Conservation (phyloP, 2,797 vertebrate species). For the Sus cebifrons region DNA sequence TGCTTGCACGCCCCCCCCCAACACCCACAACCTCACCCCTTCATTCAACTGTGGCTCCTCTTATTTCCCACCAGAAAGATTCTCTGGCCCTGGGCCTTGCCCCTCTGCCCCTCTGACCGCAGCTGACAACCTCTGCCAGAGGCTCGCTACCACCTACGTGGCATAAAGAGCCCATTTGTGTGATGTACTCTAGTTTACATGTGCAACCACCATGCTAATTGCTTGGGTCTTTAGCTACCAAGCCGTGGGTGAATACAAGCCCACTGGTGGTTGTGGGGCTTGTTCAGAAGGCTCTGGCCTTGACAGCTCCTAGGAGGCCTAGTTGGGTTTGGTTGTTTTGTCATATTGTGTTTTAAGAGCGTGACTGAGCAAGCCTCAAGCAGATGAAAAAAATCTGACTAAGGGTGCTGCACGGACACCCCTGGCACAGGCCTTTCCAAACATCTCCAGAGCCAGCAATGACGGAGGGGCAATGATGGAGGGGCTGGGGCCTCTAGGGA, state of each 20-base stretch:
- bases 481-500: not conserved
- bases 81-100: not conserved
- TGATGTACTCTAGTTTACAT: not conserved
- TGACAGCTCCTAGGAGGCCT: conserved; percentile 8
- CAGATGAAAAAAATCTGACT: conserved; percentile 50
- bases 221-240: conserved; percentile 57
- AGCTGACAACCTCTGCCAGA: not conserved
- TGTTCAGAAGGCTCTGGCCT: conserved; percentile 33
- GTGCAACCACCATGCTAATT: conserved; percentile 50
- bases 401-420: not conserved
- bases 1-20: not conserved
- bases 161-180: not conserved
- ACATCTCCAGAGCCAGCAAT: not conserved
- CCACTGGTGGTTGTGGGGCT: not conserved
- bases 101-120: not conserved
- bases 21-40: not conserved
- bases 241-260: conserved; percentile 44
- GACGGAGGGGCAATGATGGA: conserved; percentile 33
- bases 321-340: conserved; percentile 40
- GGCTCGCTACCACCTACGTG: not conserved
- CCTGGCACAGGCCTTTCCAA: not conserved
- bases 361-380: conserved; percentile 49
- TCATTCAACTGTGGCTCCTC: not conserved
- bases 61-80: not conserved
- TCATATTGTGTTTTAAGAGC: conserved; percentile 51